Evolutionary conservation across 2,888 invertebrate species (phyloP), one percentile per base, ranked within the genome.

Genomic region (Apamea anceps): DNA sequence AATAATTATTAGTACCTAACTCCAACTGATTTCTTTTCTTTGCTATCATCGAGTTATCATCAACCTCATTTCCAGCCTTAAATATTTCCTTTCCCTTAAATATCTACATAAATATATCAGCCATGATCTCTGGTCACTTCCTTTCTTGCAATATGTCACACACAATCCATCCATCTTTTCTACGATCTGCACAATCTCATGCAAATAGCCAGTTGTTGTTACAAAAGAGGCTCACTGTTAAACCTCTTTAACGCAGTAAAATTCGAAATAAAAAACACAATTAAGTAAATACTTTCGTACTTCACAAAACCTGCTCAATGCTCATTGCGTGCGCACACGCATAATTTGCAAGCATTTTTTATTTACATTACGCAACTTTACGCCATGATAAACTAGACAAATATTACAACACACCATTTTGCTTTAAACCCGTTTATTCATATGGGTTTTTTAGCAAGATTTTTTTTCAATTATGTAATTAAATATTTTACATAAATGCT

Each of bases 281-380:
- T 80, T 48, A 82, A 63, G 54, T 82, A 80, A 82, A 65, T 32
- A 65, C 84, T 82, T 75, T 82, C 51, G 42, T 42, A 65, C 63
- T 79, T 84, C 57, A 84, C 72, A 51, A 80, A 87, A 85, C 88
- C 81, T 54, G 73, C 37, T 76, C 62, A 78, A 72, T 74, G 81
- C 51, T 83, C 75, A 66, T 86, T 74, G 84, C 88, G 79, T 88
- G 88, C 76, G 65, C 62, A 60, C 32, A 77, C 88, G 82, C 79
- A 80, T 79, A 81, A 89, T 82, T 87, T 77, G 81, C 89, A 81
- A 77, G 72, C n/a, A 65, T 84, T 81, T 37, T 89, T 84, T 85
- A 80, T 79, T 81, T 81, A 32, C 75, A 67, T 85, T 81, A 86
- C 83, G 83, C 77, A 89, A 89, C 28, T 79, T 62, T 37, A 67